Conservation (phyloP, 2,113 vertebrate species). For the Gallinago media region DNA sequence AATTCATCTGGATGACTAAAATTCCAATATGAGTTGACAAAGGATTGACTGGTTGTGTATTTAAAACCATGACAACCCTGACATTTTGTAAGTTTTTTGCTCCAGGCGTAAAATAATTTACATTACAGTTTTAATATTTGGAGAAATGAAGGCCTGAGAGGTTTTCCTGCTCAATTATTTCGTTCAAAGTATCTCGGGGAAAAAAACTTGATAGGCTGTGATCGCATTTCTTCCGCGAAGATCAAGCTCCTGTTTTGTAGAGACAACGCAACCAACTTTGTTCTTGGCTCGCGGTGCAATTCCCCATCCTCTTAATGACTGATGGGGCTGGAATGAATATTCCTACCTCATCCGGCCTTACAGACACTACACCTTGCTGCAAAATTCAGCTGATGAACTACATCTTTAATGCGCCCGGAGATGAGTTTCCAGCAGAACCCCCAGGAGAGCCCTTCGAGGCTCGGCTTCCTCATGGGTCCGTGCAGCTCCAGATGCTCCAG, state of each 20-base stretch:
- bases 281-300: background rate
- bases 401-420: background rate
- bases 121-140: conserved; percentile 36
- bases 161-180: background rate
- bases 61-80: conserved; percentile 32
- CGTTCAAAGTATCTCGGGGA: background rate
- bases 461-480: background rate
- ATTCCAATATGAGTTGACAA: background rate
- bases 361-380: background rate
- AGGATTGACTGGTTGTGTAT: background rate
- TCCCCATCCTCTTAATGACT: background rate
- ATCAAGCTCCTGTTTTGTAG: conserved; percentile 9
- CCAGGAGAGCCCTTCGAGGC: background rate
- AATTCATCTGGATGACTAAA: background rate
- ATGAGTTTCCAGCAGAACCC: background rate
- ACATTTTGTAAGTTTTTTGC: conserved; percentile 29
- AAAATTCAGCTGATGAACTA: background rate
- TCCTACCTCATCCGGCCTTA: background rate
- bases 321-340: background rate
- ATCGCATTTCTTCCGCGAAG: background rate
- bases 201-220: background rate
- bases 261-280: background rate
- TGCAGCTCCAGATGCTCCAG: background rate
- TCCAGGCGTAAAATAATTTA: background rate
- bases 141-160: conserved; percentile 2